Evolutionary conservation across 1,140 invertebrate genomes (phyloP).

Genomic region (Ooceraea biroi): DNA sequence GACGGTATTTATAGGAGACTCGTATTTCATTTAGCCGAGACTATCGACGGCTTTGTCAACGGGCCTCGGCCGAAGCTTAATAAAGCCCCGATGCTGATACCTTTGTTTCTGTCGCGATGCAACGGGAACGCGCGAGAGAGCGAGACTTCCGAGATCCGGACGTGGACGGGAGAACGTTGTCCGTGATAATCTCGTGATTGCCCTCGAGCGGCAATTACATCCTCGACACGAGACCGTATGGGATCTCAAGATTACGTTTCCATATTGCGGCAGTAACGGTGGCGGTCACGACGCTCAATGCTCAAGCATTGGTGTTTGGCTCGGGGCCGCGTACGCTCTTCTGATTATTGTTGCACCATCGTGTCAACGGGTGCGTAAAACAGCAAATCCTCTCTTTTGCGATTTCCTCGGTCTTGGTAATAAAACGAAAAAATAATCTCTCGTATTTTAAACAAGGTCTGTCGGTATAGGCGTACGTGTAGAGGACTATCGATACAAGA

Average conservation of each 20-base stretch:
- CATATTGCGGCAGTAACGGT: not conserved
- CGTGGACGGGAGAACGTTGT: constrained; percentile 66
- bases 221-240: constrained; percentile 59
- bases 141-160: constrained; percentile 45
- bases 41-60: constrained; percentile 69
- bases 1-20: constrained; percentile 71
- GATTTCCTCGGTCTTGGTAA: too few species aligned
- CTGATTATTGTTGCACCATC: constrained; percentile 9
- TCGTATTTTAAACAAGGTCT: not conserved
- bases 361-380: constrained; percentile 41
- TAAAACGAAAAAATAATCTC: not conserved
- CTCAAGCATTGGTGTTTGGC: constrained; percentile 36
- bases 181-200: constrained; percentile 76
- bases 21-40: constrained; percentile 73
- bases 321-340: constrained; percentile 10
- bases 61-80: constrained; percentile 59
- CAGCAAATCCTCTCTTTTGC: constrained; percentile 22
- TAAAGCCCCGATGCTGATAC: constrained; percentile 62
- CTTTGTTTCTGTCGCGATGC: constrained; percentile 69
- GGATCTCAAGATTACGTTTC: constrained; percentile 70
- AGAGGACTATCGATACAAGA: not conserved
- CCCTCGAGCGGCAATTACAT: constrained; percentile 70
- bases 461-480: not conserved
- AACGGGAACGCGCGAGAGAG: constrained; percentile 54
- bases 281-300: not conserved